Percentiles rank a stretch among this genome's conserved stretches.
Conservation (phyloP, 2,888 invertebrate genomes). For the Harpalus rufipes region DNA sequence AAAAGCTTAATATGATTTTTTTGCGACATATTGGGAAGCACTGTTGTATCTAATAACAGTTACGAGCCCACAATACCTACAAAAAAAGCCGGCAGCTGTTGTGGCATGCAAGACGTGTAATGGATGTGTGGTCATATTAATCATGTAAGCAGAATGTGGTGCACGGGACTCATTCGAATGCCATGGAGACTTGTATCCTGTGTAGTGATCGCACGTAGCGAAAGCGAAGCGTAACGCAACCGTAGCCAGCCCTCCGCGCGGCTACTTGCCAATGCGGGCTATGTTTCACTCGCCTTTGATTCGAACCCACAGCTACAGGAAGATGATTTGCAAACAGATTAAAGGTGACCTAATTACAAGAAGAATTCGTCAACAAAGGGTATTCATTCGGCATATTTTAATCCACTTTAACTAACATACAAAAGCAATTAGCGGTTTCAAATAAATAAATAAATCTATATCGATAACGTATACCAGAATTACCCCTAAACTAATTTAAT, state of each 20-base stretch:
- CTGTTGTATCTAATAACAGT: constrained; percentile 51
- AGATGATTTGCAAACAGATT: constrained; percentile 48
- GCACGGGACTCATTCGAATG: constrained; percentile 55
- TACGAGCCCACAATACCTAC: constrained; percentile 6
- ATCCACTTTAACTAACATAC: neutral
- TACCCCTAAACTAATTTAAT: too few species aligned
- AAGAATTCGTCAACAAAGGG: neutral
- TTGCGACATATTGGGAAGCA: constrained; percentile 25
- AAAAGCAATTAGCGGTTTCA: too few species aligned
- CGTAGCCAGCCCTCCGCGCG: constrained; percentile 2
- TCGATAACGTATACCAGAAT: too few species aligned
- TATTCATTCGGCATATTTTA: neutral
- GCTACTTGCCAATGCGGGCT: constrained; percentile 49
- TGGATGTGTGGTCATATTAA: constrained; percentile 67
- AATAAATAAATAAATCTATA: too few species aligned
- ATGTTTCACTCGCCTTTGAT: constrained; percentile 50
- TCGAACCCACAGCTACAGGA: constrained; percentile 26
- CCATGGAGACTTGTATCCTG: constrained; percentile 12
- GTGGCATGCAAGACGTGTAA: constrained; percentile 62
- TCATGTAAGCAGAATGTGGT: constrained; percentile 61
- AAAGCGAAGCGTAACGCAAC: too few species aligned
- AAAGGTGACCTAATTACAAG: constrained; percentile 31
- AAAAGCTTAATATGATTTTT: neutral
- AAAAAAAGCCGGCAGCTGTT: constrained; percentile 62
- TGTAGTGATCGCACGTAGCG: constrained; percentile 7